Conservation (phyloP, 2,888 invertebrate genomes). For the Ochropacha duplaris region DNA sequence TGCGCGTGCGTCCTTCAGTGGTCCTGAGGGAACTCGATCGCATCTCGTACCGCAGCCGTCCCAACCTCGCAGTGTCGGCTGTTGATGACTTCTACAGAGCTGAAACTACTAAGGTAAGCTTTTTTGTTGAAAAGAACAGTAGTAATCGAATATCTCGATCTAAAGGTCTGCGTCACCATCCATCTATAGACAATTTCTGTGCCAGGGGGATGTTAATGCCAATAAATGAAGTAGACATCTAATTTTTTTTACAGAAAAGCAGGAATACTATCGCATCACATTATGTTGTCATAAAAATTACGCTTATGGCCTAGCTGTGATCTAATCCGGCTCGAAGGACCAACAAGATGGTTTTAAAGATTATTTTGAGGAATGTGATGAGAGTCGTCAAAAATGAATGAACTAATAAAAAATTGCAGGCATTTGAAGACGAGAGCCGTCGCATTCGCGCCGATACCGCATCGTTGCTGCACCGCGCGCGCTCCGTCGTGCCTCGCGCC, state of each 20-base stretch:
- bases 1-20: conserved; percentile 85
- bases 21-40: conserved; percentile 87
- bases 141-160: too few relatives aligned
- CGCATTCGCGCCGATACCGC: conserved; percentile 91
- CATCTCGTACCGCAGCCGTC: conserved; percentile 86
- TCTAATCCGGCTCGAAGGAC: too few relatives aligned
- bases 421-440: conserved; percentile 92
- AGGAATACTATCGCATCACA: too few relatives aligned
- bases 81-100: conserved; percentile 91
- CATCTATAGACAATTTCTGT: too few relatives aligned
- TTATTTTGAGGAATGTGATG: too few relatives aligned
- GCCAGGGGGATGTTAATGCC: too few relatives aligned
- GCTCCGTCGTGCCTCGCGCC: conserved; percentile 89
- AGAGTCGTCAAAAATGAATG: not conserved
- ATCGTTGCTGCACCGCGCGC: conserved; percentile 88
- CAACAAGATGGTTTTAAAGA: too few relatives aligned
- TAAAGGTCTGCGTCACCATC: too few relatives aligned
- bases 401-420: conserved; percentile 73
- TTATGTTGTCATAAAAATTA: too few relatives aligned
- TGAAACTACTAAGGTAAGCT: conserved; percentile 86
- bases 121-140: conserved; percentile 3
- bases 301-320: too few relatives aligned
- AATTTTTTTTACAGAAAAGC: too few relatives aligned
- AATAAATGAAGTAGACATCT: too few relatives aligned
- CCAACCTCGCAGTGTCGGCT: conserved; percentile 84